A percentile compares a stretch with the other conserved stretches of the same genome.
Conservation (phyloP, 2,888 invertebrate genomes). For the Strigamia maritima region DNA sequence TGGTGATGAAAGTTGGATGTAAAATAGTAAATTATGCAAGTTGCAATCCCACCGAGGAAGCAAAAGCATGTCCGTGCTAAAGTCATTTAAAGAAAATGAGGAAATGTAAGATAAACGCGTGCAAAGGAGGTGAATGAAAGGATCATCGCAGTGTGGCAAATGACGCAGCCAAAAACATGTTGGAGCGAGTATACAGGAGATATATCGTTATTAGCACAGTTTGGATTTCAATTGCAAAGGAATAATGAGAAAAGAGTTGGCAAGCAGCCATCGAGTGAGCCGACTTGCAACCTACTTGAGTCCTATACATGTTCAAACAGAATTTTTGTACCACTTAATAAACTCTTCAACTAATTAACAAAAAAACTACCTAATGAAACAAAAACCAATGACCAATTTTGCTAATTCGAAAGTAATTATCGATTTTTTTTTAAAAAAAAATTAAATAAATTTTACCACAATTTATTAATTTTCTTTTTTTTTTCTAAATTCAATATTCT, state of each 20-base stretch:
- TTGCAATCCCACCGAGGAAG: no score
- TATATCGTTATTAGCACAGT: constrained; percentile 25
- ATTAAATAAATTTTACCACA: no score
- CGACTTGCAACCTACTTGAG: background rate
- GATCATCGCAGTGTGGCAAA: background rate
- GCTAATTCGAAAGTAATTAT: background rate
- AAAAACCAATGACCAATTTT: background rate
- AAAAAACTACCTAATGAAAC: background rate
- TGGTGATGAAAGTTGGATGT: background rate
- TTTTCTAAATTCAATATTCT: no score
- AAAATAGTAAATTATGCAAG: background rate
- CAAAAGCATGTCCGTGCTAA: no score
- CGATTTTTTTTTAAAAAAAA: no score
- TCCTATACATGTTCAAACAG: background rate
- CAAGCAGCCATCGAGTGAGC: background rate
- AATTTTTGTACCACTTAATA: background rate
- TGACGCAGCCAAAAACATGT: background rate
- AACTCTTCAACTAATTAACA: background rate
- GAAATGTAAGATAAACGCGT: constrained; percentile 4
- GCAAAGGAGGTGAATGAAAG: constrained; percentile 1
- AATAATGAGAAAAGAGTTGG: constrained; percentile 28
- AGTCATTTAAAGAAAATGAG: background rate
- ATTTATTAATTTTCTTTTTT: no score
- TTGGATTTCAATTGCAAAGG: constrained; percentile 2
- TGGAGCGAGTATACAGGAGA: background rate